Conservation (phyloP, 35 echinoderm and acorn worm species). For the Hemicentrotus pulcherrimus region DNA sequence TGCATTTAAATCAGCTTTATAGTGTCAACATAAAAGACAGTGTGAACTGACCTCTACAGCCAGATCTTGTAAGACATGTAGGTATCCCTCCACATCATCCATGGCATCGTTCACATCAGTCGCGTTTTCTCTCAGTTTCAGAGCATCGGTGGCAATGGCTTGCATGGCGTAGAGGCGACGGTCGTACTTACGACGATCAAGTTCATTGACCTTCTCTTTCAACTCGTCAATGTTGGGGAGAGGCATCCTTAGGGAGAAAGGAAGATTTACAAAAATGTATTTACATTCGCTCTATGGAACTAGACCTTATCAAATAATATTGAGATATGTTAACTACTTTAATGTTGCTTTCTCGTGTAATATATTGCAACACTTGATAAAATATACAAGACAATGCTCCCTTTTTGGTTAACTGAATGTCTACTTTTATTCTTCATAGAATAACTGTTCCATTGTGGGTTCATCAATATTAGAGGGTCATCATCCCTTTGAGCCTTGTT, state of each 20-base stretch:
- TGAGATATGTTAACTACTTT: too few relatives aligned
- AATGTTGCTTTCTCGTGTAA: too few relatives aligned
- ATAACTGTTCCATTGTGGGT: too few relatives aligned
- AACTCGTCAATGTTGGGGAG: slow-evolving; percentile 74
- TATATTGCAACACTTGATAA: too few relatives aligned
- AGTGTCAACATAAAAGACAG: background rate
- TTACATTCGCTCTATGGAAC: background rate
- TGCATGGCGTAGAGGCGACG: slow-evolving; percentile 59
- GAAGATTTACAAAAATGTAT: background rate
- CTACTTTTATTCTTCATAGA: too few relatives aligned
- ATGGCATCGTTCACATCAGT: slow-evolving; percentile 96
- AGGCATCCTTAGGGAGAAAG: slow-evolving; percentile 54
- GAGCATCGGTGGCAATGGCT: slow-evolving; percentile 72
- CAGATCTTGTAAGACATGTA: slow-evolving; percentile 73
- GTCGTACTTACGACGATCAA: slow-evolving; percentile 86
- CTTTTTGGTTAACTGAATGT: too few relatives aligned
- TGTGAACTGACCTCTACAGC: slow-evolving; percentile 85
- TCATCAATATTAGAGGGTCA: too few relatives aligned
- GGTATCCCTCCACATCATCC: slow-evolving; percentile 87
- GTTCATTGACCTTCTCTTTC: slow-evolving; percentile 82
- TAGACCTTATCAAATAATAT: background rate
- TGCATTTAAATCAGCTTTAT: too few relatives aligned
- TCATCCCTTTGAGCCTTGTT: too few relatives aligned
- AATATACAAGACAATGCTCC: too few relatives aligned
- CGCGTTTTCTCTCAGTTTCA: slow-evolving; percentile 89